Conservation (phyloP, 2,888 invertebrate species). For the Tineola bisselliella region DNA sequence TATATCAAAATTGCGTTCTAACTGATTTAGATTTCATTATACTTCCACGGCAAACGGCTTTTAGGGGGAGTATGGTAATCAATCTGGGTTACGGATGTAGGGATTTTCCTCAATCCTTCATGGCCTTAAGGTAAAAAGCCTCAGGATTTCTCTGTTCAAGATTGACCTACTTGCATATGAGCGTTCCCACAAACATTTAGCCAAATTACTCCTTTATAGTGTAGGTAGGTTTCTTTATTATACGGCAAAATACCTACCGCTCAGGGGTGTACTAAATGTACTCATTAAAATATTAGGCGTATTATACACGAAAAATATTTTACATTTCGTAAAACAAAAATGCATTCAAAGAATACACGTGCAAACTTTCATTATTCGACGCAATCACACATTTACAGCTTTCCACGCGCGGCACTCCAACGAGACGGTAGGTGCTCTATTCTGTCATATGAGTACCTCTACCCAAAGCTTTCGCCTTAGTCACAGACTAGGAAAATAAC, state of each 20-base stretch:
- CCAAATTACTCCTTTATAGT: background rate
- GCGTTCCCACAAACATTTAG: background rate
- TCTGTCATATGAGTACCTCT: background rate
- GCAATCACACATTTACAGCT: background rate
- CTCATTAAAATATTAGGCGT: too few relatives aligned
- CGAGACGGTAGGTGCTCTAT: background rate
- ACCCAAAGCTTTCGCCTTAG: background rate
- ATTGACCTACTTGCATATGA: slow-evolving; percentile 1
- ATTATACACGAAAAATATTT: too few relatives aligned
- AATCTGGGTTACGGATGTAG: slow-evolving; percentile 34
- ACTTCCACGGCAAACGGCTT: slow-evolving; percentile 25
- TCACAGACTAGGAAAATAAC: slow-evolving; percentile 20
- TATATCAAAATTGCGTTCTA: too few relatives aligned
- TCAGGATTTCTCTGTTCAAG: slow-evolving; percentile 15
- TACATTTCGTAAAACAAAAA: background rate
- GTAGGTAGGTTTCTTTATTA: background rate
- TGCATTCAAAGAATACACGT: background rate
- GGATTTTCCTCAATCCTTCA: slow-evolving; percentile 44
- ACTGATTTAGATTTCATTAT: background rate
- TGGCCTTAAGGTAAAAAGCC: slow-evolving; percentile 49
- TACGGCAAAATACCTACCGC: too few relatives aligned
- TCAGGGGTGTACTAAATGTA: too few relatives aligned
- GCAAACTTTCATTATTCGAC: background rate
- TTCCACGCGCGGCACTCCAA: background rate
- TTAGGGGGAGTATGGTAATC: slow-evolving; percentile 53